Base-by-base conservation (phyloP, 2,888 invertebrate genomes). In the Seira sanloemensis region DNA sequence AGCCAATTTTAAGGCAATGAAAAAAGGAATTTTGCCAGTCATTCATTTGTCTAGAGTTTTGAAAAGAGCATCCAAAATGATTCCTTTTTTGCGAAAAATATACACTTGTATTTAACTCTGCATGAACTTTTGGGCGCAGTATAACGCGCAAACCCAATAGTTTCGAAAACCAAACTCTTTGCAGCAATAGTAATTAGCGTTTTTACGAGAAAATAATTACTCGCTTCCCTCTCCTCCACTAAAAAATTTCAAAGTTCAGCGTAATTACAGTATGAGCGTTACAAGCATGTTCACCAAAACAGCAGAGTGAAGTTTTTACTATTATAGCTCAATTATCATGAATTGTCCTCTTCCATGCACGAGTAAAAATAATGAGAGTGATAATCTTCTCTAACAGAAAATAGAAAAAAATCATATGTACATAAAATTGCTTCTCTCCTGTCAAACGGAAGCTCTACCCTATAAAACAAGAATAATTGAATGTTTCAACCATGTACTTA, bases 401-500 rank as follows among this genome's bases (percentile, higher is more conserved):
- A 58, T 58, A 1, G 26, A 1, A 67, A 73, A 79, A 79, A 67
- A 75, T 69, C 58, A 7, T 58, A 37, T 37, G 37, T 37, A 58
- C 58, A 58, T 58, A 58, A 18, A n/a, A n/a, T 62, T 7, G 46
- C 62, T 80, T 21, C 26, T 74, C 25, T 82, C 72, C 72, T 74
- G 78, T 80, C 80, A 79, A 85, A 82, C 87, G 87, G 87, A 87
- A 87, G 87, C 87, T 83, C 54, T 65, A 58, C 78, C 62, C 87
- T 81, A 87, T 87, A 87, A 87, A 87, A 85, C 77, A 25, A 25
- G 68, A 21, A 78, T 85, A 87, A 85, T 87, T 85, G 85, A 87
- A 84, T 85, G 87, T 84, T 86, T 50, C 72, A 69, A 78, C 74
- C 80, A 68, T 87, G 84, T 85, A 87, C 85, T 85, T 87, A 85